Evolutionary conservation across 2,113 vertebrate genomes (phyloP).

Genomic region (Tichodroma muraria): DNA sequence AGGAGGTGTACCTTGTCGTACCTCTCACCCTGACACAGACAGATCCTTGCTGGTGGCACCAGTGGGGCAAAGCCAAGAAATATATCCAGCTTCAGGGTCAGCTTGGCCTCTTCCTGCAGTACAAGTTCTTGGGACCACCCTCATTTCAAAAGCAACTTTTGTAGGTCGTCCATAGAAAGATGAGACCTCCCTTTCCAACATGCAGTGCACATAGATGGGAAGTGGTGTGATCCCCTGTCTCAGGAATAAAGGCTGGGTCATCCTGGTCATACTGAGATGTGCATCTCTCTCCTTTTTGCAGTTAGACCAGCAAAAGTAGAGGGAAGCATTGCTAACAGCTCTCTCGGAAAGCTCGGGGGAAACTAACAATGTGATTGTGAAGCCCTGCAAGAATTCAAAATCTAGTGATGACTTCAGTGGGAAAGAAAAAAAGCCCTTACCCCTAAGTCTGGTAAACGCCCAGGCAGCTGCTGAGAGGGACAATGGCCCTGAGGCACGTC

Average conservation of each 20-base stretch:
- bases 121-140: neutral
- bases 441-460: neutral
- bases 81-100: neutral
- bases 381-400: neutral
- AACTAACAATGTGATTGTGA: neutral
- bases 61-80: neutral
- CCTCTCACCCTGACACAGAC: neutral
- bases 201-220: fast-evolving
- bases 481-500: neutral
- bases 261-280: neutral
- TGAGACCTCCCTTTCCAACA: neutral
- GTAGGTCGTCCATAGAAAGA: neutral
- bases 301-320: neutral
- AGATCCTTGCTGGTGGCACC: neutral
- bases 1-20: neutral
- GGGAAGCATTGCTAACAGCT: neutral
- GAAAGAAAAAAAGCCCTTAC: neutral
- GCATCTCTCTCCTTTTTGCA: neutral
- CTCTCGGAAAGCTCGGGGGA: neutral
- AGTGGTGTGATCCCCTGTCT: neutral
- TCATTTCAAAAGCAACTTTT: neutral
- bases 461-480: neutral
- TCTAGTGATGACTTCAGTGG: neutral
- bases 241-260: neutral
- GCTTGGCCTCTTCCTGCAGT: neutral